These are phyloP conservation scores for Anguilla pacifica DNA, from an alignment of 2,797 vertebrate species.

Conservation along the genomic window DNA sequence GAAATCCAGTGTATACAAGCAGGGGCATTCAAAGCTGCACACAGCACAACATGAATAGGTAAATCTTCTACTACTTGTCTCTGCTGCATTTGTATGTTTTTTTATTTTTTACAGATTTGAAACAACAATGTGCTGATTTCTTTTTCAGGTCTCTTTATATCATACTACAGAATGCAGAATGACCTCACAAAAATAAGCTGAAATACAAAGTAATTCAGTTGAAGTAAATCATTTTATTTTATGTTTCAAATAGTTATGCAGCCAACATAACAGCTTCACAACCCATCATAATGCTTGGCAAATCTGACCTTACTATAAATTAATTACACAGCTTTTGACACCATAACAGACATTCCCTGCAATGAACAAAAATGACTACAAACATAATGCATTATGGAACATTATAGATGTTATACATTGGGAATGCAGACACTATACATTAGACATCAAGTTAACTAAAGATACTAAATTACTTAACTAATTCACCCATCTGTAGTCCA, in stretches of 20 bases:
- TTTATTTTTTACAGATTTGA: too few species aligned
- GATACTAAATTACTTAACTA: neutral
- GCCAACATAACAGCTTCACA: neutral
- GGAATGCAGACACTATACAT: neutral
- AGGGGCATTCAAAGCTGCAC: neutral
- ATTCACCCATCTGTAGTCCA: neutral
- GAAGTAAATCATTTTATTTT: neutral
- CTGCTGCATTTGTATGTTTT: neutral
- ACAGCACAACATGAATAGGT: neutral
- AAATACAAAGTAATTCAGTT: neutral
- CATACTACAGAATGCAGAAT: neutral
- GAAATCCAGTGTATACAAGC: neutral
- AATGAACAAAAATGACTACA: neutral
- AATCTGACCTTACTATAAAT: neutral
- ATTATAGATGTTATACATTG: neutral
- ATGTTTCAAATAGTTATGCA: neutral
- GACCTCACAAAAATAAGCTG: neutral
- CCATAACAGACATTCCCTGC: neutral
- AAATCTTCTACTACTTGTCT: neutral
- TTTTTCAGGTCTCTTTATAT: neutral
- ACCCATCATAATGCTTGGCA: neutral
- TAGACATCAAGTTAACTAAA: neutral
- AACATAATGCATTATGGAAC: neutral
- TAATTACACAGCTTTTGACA: neutral
- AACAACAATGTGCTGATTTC: too few species aligned